Evolutionary conservation across 2,113 vertebrate species (phyloP), one percentile per base, ranked within the genome.

Genomic region (Nothocercus nigrocapillus): DNA sequence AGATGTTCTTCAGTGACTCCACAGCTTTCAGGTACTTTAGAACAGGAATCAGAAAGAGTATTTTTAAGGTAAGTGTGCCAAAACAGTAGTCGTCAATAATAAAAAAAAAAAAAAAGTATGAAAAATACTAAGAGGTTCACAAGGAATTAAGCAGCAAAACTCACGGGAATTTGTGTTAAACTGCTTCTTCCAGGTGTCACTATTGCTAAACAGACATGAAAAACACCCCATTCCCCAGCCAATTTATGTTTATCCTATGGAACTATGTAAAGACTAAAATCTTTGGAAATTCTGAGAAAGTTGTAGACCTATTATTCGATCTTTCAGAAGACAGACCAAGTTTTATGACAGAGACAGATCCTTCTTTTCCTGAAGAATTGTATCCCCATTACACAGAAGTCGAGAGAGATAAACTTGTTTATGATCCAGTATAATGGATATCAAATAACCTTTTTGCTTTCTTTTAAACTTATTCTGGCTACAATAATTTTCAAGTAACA

Each of bases 51-150:
- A 32, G 56, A 88, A 74, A 16, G 5, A 25, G 24, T 3, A 49
- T n/a, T 86, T 90, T 68, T 82, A 75, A 79, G 30, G 27, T 24
- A 62, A 54, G 13, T 36, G 4, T 7, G 32, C 5, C 22, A 66
- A 69, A 8, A 22, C 88, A 72, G 28, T 85, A 69, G 14, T 11
- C 21, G 9, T 84, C 30, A 89, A 67, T 7, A 85, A 56, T 4
- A 82, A 81, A 93, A 54, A 75, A 51, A 86, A 94, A 28, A 75
- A 56, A 54, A 59, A n/a, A n/a, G n/a, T n/a, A n/a, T n/a, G n/a
- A n/a, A n/a, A 94, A 84, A 74, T 7, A 67, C 19, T 30, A 12
- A 45, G 58, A n/a, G 32, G 36, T 44, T 44, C 27, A 11, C 84
- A 67, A 21, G 68, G 20, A n/a, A 63, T 14, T 11, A 95, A 63